Evolutionary conservation across 2,888 invertebrate species (phyloP), one percentile per base, ranked within the genome.

Genomic region (Andricus quercusramuli): DNA sequence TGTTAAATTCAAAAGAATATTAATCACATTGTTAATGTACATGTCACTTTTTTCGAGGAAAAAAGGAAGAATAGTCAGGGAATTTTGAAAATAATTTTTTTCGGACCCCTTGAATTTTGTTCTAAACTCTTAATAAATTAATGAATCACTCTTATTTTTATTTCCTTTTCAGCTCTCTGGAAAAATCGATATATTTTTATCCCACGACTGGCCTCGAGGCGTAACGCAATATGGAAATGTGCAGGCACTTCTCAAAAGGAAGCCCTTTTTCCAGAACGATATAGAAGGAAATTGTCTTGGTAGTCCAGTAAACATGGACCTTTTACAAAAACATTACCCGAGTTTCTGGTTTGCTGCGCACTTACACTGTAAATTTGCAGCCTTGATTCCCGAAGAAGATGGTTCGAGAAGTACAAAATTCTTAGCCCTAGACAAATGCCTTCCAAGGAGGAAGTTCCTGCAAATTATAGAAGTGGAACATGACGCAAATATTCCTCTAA

Each of bases 261-360:
- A 99, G 93, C 96, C 96, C 51, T 97, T 95, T 93, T 96, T 99
- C 91, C 96, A 96, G 85, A 95, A 96, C 47, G 99, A 99, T 88
- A 95, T 99, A 84, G 95, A 97, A 83, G 94, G 94, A 9, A 96
- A 97, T 83, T 94, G 94, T 84, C 93, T 99, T n/a, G 99, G 99
- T 20, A 99, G 97, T 93, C 95, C 96, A 64, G 97, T 98, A 6
- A 95, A 96, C 78, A 96, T 96, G 93, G 97, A 98, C 84, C 93
- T 99, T 51, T 93, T 99, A n/a, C 94, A 95, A 79, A 92, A 94
- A 59, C 92, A 99, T 78, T 95, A 97, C 91, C 99, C 99, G 13
- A 94, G 94, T 0, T 97, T 97, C 93, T 99, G 99, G 99, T 99
- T 99, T 93, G 94, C 99, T 13, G 99, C 99, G 47, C 99, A 99